phyloP scores from a whole-genome alignment of 1,140 invertebrate genomes.

The Orussus abietinus region DNA sequence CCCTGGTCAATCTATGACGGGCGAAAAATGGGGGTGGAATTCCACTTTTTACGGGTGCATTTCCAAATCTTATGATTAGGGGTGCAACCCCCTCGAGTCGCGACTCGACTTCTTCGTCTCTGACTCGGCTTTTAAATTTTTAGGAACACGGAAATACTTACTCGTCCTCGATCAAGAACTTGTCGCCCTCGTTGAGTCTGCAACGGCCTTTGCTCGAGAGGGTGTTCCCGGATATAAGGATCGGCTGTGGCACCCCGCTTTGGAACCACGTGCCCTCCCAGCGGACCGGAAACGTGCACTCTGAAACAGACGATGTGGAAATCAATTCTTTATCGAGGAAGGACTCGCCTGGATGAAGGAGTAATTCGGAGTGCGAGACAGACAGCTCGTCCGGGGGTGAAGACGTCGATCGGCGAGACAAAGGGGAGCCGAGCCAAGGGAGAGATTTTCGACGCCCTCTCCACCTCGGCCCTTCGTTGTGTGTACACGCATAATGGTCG shows the following conservation, averaged over 20 bases:
- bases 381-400: constrained; percentile 15
- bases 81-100: too few species aligned
- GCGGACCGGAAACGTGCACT: constrained; percentile 71
- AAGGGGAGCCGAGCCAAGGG: neutral
- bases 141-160: constrained; percentile 55
- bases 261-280: constrained; percentile 85
- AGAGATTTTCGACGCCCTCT: constrained; percentile 28
- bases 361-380: constrained; percentile 29
- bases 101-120: too few species aligned
- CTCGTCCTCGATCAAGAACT: constrained; percentile 79
- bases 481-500: too few species aligned
- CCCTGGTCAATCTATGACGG: too few species aligned
- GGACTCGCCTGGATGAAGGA: too few species aligned
- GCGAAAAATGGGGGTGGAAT: too few species aligned
- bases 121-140: too few species aligned
- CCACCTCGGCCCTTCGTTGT: too few species aligned
- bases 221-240: constrained; percentile 71
- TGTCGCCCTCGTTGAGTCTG: constrained; percentile 75
- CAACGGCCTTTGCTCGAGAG: constrained; percentile 78
- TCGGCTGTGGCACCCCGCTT: constrained; percentile 74
- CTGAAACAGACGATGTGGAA: constrained; percentile 57
- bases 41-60: too few species aligned
- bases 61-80: too few species aligned
- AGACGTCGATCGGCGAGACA: neutral
- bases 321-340: too few species aligned